Conservation (phyloP, 2,113 vertebrate species). For the Odocoileus virginianus region DNA sequence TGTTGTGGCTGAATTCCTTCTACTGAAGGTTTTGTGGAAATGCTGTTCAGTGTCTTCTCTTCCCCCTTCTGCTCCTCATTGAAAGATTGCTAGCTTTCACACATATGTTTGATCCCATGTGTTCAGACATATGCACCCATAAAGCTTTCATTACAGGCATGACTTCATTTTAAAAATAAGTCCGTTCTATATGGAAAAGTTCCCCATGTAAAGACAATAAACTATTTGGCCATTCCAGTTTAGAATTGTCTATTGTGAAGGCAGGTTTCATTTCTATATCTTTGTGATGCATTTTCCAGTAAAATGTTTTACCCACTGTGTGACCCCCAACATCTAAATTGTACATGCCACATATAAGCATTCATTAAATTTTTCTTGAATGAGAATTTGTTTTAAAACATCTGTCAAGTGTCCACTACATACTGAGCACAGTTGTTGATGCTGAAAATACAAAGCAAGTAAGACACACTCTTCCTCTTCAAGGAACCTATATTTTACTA, state of each 20-base stretch:
- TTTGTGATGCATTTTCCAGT: background rate
- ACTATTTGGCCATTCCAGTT: background rate
- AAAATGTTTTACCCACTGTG: background rate
- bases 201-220: background rate
- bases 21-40: background rate
- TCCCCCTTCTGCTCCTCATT: background rate
- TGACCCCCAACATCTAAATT: background rate
- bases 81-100: too few species aligned
- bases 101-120: fast-evolving
- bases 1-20: background rate
- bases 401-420: background rate
- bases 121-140: background rate
- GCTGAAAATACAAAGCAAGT: background rate
- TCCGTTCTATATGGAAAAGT: fast-evolving
- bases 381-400: background rate
- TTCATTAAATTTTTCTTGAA: background rate
- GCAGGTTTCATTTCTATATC: background rate
- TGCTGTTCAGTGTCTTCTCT: background rate
- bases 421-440: background rate
- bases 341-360: background rate
- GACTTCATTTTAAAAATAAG: background rate
- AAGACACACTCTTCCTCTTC: background rate
- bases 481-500: background rate
- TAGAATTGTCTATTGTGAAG: background rate
- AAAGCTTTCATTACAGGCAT: background rate